Percentiles rank a stretch among this genome's conserved stretches.
phyloP scores from a whole-genome alignment of 2,113 vertebrate genomes.

The Aleadryas rufinucha region DNA sequence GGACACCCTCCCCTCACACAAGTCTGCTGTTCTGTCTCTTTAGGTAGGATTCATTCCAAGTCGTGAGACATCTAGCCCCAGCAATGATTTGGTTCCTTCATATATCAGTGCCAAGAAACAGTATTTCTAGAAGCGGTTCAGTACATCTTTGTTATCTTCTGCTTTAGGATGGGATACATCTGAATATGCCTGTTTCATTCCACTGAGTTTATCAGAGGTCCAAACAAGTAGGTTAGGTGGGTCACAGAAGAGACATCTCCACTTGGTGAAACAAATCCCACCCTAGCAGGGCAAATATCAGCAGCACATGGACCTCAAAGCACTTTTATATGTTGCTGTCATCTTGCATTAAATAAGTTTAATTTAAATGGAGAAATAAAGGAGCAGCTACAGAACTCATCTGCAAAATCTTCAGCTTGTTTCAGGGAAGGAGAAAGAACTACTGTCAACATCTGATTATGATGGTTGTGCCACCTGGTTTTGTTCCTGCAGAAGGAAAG shows the following conservation, averaged over 20 bases:
- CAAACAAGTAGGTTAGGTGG: background rate
- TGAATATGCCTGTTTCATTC: background rate
- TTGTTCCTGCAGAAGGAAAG: background rate
- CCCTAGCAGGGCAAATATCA: background rate
- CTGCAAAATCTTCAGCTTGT: background rate
- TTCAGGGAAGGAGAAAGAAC: background rate
- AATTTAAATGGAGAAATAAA: background rate
- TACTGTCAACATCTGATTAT: background rate
- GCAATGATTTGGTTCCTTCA: background rate
- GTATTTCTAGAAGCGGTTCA: background rate
- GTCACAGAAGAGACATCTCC: background rate
- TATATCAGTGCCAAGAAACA: background rate
- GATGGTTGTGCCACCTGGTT: background rate
- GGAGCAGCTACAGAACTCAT: background rate
- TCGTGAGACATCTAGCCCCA: background rate
- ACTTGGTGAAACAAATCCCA: background rate
- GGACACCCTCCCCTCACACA: background rate
- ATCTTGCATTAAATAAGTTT: background rate
- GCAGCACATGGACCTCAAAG: background rate
- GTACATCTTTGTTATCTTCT: background rate
- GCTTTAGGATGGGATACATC: background rate
- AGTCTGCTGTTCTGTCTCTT: background rate
- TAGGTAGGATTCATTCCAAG: background rate
- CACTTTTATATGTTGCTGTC: background rate
- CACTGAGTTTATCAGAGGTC: background rate